phyloP scores from a whole-genome alignment of 2,113 vertebrate species.

The Gavialis gangeticus region DNA sequence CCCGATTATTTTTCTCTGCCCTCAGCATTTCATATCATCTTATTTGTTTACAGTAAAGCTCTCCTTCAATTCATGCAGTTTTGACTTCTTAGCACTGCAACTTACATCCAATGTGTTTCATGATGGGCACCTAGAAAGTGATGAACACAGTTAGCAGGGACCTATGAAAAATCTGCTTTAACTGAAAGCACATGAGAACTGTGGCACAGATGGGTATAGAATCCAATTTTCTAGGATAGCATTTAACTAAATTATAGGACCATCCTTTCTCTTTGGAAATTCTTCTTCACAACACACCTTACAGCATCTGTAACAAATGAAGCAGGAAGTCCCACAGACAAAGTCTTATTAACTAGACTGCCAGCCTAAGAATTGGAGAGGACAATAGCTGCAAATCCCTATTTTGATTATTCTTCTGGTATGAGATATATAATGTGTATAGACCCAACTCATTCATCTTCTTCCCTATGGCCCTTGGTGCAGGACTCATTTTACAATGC shows the following conservation, averaged over 20 bases:
- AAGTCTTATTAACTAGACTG: neutral
- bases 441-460: neutral
- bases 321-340: rapidly evolving
- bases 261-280: neutral
- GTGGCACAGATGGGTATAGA: neutral
- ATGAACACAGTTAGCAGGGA: neutral
- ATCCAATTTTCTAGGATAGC: neutral
- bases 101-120: neutral
- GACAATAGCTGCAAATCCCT: neutral
- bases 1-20: rapidly evolving
- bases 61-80: neutral
- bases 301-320: neutral
- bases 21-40: neutral
- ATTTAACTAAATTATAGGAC: neutral
- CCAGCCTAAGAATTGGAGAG: neutral
- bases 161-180: neutral
- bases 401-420: neutral
- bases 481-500: neutral
- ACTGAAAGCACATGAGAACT: neutral
- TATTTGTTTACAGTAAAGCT: neutral
- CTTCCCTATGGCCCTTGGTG: neutral
- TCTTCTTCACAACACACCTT: neutral
- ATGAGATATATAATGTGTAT: rapidly evolving
- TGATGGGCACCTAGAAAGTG: neutral
- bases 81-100: neutral